Evolutionary conservation across 2,888 invertebrate species (phyloP).

Genomic region (Malachius bipustulatus): DNA sequence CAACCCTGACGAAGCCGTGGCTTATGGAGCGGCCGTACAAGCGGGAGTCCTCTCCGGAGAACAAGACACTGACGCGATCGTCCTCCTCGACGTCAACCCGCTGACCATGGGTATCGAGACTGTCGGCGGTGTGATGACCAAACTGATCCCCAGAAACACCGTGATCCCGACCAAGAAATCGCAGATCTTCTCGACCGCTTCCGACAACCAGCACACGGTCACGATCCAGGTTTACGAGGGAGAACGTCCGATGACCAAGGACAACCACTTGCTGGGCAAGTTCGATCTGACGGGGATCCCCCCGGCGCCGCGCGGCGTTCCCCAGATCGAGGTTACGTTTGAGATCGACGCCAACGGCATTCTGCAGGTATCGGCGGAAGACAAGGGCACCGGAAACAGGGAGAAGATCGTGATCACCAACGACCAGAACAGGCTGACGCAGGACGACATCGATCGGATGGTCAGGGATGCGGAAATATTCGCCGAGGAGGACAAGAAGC

Average conservation of each 20-base stretch:
- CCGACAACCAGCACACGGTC: constrained; percentile 98
- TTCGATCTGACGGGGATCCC: constrained; percentile 97
- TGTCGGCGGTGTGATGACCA: constrained; percentile 99
- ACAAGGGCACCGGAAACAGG: constrained; percentile 97
- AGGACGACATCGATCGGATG: constrained; percentile 98
- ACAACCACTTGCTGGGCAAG: constrained; percentile 96
- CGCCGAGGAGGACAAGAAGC: constrained; percentile 96
- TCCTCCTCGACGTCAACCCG: constrained; percentile 95
- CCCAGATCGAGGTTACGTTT: constrained; percentile 90
- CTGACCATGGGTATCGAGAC: constrained; percentile 99
- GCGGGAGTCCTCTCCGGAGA: constrained; percentile 96
- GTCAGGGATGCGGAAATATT: constrained; percentile 98
- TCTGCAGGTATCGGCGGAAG: constrained; percentile 93
- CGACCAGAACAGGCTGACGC: constrained; percentile 88
- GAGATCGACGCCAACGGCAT: constrained; percentile 94
- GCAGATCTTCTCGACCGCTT: constrained; percentile 98
- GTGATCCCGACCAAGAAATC: constrained; percentile 99
- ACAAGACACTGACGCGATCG: constrained; percentile 93
- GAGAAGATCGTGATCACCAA: constrained; percentile 99
- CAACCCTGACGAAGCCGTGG: constrained; percentile 98
- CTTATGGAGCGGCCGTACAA: constrained; percentile 97
- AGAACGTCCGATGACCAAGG: constrained; percentile 99
- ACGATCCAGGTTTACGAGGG: constrained; percentile 99
- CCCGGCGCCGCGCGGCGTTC: constrained; percentile 85
- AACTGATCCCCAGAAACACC: constrained; percentile 93